Evolutionary conservation across 1,140 invertebrate genomes (phyloP).

Genomic region (Coptotermes formosanus): DNA sequence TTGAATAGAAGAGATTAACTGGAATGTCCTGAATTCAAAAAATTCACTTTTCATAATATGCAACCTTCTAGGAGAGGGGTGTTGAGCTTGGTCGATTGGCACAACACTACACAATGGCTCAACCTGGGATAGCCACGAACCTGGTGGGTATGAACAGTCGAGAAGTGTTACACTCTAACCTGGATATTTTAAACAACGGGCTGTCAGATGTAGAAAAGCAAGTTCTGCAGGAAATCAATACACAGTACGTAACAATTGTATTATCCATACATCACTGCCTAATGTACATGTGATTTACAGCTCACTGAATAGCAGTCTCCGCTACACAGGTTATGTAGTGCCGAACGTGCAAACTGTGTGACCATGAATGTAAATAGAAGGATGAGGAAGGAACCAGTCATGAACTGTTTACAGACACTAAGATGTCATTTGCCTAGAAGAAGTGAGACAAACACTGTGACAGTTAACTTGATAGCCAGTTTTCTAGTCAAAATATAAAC

Average conservation of each 20-base stretch:
- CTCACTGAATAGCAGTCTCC: no score
- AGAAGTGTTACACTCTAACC: conserved; percentile 21
- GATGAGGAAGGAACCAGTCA: no score
- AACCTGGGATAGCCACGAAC: conserved; percentile 54
- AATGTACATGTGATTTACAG: no score
- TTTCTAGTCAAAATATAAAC: no score
- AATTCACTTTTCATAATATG: background rate
- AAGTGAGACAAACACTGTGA: no score
- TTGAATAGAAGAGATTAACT: background rate
- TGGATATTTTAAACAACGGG: conserved; percentile 29
- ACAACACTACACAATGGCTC: conserved; percentile 60
- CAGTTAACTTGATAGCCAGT: no score
- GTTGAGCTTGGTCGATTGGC: conserved; percentile 72
- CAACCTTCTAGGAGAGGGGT: conserved; percentile 51
- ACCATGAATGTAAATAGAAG: no score
- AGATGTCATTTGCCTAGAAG: no score
- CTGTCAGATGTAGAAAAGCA: conserved; percentile 11
- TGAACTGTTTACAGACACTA: no score
- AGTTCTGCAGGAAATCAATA: background rate
- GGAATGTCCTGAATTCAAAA: background rate
- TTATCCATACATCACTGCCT: no score
- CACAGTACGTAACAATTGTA: conserved; percentile 16
- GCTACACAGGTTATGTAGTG: no score
- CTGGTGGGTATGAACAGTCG: conserved; percentile 28
- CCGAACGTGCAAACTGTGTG: no score